Percentiles rank a stretch among this genome's conserved stretches.
Conservation (phyloP, 2,888 invertebrate species). For the Archips xylosteana region DNA sequence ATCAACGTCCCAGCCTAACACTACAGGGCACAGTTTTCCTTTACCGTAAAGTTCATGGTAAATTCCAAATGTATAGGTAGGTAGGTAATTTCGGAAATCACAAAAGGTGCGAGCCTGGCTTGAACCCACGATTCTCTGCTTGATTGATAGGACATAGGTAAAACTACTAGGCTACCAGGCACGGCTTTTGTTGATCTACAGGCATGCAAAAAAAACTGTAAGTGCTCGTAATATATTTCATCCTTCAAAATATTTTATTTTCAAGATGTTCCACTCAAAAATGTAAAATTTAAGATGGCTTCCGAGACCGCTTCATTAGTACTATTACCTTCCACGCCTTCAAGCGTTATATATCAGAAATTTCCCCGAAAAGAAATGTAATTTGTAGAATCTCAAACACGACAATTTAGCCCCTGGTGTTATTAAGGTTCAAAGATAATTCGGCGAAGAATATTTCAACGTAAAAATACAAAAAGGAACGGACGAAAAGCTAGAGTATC, state of each 20-base stretch:
- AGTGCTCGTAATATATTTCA: too few relatives aligned
- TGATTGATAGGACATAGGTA: too few relatives aligned
- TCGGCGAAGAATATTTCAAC: not conserved
- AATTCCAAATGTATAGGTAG: too few relatives aligned
- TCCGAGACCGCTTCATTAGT: not conserved
- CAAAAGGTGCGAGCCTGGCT: too few relatives aligned
- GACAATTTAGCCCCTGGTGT: not conserved
- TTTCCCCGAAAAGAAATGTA: not conserved
- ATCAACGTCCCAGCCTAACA: too few relatives aligned
- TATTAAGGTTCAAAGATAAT: slow-evolving; percentile 19
- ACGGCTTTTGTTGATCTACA: too few relatives aligned
- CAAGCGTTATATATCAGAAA: not conserved
- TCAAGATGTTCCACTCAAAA: not conserved
- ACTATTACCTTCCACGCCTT: not conserved
- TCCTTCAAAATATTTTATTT: not conserved
- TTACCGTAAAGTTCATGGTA: too few relatives aligned
- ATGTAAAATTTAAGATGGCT: not conserved
- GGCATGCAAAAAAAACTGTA: too few relatives aligned
- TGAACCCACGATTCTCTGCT: too few relatives aligned
- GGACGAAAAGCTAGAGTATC: not conserved
- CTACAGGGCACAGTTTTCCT: too few relatives aligned
- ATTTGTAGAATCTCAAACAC: slow-evolving; percentile 14
- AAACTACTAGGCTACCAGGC: too few relatives aligned
- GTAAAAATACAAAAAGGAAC: not conserved
- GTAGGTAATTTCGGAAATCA: too few relatives aligned